Conservation (phyloP, 2,888 invertebrate genomes). For the Rosalia funebris region DNA sequence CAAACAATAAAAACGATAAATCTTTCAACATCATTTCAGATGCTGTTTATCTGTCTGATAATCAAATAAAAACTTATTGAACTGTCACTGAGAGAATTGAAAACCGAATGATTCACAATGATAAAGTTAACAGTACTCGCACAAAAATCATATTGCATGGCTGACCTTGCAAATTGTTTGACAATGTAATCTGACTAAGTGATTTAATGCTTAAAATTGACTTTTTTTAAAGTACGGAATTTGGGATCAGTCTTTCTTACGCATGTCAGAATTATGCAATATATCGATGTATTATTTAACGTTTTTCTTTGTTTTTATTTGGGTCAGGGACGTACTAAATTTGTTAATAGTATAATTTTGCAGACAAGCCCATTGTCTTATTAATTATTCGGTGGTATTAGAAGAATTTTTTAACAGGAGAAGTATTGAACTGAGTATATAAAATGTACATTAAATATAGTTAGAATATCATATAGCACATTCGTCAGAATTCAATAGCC, state of each 20-base stretch:
- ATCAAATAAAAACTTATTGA: conserved; percentile 48
- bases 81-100: conserved; percentile 39
- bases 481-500: too few relatives aligned
- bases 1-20: conserved; percentile 43
- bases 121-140: conserved; percentile 17
- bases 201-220: conserved; percentile 1
- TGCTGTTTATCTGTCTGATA: conserved; percentile 41
- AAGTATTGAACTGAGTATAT: too few relatives aligned
- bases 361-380: too few relatives aligned
- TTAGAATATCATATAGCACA: too few relatives aligned
- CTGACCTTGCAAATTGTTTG: conserved; percentile 15
- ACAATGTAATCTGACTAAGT: not conserved
- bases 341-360: too few relatives aligned
- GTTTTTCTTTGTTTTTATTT: not conserved
- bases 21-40: conserved; percentile 43
- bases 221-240: not conserved
- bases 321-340: not conserved
- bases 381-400: too few relatives aligned
- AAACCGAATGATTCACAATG: conserved; percentile 19
- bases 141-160: conserved; percentile 22
- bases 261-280: not conserved
- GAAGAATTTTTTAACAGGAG: too few relatives aligned
- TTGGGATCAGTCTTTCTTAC: not conserved
- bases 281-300: not conserved
- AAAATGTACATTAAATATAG: too few relatives aligned